A percentile compares a stretch with the other conserved stretches of the same genome.
Conservation (phyloP, 2,888 invertebrate genomes). For the Patella pellucida region DNA sequence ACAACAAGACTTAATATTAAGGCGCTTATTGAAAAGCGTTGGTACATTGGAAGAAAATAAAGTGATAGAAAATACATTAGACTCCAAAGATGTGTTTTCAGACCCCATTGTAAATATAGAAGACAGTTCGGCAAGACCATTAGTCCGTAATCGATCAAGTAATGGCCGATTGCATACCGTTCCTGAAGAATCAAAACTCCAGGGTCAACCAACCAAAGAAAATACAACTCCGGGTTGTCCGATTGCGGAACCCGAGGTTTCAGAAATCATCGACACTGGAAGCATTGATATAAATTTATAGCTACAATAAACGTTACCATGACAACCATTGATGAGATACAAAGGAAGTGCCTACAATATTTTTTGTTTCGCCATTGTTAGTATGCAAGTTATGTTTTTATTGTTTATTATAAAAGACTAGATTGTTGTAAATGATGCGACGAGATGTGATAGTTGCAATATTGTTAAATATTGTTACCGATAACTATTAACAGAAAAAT, state of each 20-base stretch:
- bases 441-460: too few relatives aligned
- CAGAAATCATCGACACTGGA: conserved; percentile 1
- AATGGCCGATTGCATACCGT: background rate
- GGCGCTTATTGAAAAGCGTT: conserved; percentile 1
- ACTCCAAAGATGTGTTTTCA: background rate
- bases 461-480: too few relatives aligned
- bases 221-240: background rate
- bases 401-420: too few relatives aligned
- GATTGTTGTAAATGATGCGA: too few relatives aligned
- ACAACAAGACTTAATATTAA: conserved; percentile 27
- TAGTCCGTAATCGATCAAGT: background rate
- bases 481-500: too few relatives aligned
- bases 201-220: conserved; percentile 1
- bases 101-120: background rate
- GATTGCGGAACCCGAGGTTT: background rate
- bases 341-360: background rate
- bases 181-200: conserved; percentile 5
- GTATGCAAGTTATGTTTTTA: background rate
- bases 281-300: conserved; percentile 5
- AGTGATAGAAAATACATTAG: background rate
- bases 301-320: background rate
- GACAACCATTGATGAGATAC: too few relatives aligned
- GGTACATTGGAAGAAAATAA: background rate
- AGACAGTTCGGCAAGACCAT: background rate
- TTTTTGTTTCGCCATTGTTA: conserved; percentile 6